Base-by-base conservation (phyloP, 2,888 invertebrate species). In the Thereva nobilitata region DNA sequence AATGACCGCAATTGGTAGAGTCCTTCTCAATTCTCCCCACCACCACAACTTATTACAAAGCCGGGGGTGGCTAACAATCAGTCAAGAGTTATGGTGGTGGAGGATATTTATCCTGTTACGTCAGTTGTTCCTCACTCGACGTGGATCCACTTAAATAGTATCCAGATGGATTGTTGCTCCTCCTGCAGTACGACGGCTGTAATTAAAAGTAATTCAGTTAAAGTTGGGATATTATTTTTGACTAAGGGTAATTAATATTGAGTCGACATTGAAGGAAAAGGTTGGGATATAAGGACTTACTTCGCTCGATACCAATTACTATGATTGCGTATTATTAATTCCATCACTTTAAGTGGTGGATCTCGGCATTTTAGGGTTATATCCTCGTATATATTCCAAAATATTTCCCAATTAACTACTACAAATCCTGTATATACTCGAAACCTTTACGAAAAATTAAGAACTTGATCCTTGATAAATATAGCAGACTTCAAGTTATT, bases 41-140 rank as follows among this genome's bases (percentile, higher is more conserved):
- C 23, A 23, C 23, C 23, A 23, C 23, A 23, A 23, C 23, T 23
- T 23, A 23, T 23, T 23, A 23, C 23, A 23, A 54, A 64, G 54
- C 53, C 64, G 54, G 44, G 54, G 54, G 54, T 41, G 41, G 47
- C 54, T 64, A 54, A 41, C 64, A 52, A 64, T 64, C 55, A 50
- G 53, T 23, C 23, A 23, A 23, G 41, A 65, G 49, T 65, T 55
- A 53, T 47, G 44, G 23, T 2, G 23, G 23, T 23, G 23, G 23
- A 23, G 65, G 56, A 8, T 47, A 56, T 65, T 65, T 65, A 65
- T 65, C 56, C 35, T 65, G 65, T 56, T 65, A 65, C 38, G 65
- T 65, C 23, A 10, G 47, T 49, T 41, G 56, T 44, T 49, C 56
- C 4, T 45, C 55, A 45, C 37, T 55, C 23, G 49, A 40, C n/a